phyloP scores from a whole-genome alignment of 2,888 invertebrate genomes.

The Hoplodrina ambigua region DNA sequence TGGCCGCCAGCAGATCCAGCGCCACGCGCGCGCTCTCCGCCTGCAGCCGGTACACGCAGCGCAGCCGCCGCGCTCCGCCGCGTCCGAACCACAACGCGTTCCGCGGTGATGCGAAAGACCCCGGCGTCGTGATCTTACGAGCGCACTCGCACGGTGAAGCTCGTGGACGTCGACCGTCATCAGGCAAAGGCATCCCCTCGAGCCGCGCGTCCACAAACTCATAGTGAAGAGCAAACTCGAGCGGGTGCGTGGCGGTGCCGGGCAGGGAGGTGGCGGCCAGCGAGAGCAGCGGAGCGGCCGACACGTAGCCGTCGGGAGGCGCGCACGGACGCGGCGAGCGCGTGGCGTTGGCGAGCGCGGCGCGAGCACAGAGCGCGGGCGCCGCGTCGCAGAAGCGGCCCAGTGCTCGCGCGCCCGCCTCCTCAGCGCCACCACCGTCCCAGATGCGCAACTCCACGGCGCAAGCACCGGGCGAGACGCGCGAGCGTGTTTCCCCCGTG shows the following conservation, averaged over 20 bases:
- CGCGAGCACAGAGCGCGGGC: conserved; percentile 95
- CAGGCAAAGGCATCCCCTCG: conserved; percentile 92
- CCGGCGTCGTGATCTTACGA: conserved; percentile 80
- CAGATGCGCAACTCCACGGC: conserved; percentile 93
- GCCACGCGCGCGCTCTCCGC: conserved; percentile 92
- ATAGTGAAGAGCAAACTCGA: conserved; percentile 93
- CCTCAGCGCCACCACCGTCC: conserved; percentile 92
- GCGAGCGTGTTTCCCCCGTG: conserved; percentile 49
- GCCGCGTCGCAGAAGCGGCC: conserved; percentile 94
- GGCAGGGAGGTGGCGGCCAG: conserved; percentile 89
- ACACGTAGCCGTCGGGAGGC: conserved; percentile 94
- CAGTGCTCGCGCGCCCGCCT: conserved; percentile 84
- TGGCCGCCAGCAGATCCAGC: conserved; percentile 92
- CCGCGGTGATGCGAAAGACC: conserved; percentile 93
- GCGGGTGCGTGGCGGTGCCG: conserved; percentile 95
- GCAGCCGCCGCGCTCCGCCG: conserved; percentile 94
- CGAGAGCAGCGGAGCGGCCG: conserved; percentile 78
- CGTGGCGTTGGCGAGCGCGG: conserved; percentile 93
- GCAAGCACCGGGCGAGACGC: conserved; percentile 79
- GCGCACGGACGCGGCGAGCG: conserved; percentile 95
- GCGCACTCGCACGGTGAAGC: conserved; percentile 80
- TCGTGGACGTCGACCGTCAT: conserved; percentile 76
- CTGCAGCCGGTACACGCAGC: conserved; percentile 94
- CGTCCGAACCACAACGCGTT: conserved; percentile 96
- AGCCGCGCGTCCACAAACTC: conserved; percentile 96